Base-by-base conservation (phyloP, 2,888 invertebrate species). In the Caenorhabditis drosophilae region DNA sequence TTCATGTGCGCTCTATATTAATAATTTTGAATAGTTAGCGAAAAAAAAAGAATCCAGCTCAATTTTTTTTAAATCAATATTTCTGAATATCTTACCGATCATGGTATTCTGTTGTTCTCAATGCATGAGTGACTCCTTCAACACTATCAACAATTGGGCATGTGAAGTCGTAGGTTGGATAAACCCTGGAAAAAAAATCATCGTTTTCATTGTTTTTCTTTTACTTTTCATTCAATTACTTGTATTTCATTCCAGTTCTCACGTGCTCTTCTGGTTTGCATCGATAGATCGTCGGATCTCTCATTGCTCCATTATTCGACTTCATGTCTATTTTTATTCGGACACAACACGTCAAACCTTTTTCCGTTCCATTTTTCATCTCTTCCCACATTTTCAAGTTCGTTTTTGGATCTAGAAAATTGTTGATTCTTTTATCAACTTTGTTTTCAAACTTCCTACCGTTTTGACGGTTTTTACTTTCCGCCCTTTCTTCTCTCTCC, bases 131-230 rank as follows among this genome's bases (percentile, higher is more conserved):
- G 18, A 99, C 95, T 53, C 92, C 91, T 87, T 99, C 98, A 48
- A 96, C 88, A 16, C 94, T 90, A 85, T 99, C 98, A 48, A 99
- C 97, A 48, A 99, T 95, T 0, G 98, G 98, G 84, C 98, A 99
- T 0, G 98, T 96, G 87, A 99, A 99, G 86, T 99, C 98, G 83
- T 99, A 99, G 0, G 98, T 99, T 22, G 98, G 98, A 85, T 99
- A 99, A 0, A 95, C 96, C 83, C 94, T 94, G 85, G 46, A 55
- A 51, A 49, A 20, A n/a, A 16, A 9, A 27, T 49, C 34, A 27
- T 49, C 7, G 12, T 9, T 41, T 12, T 23, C 34, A n/a, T 40
- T 26, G 50, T 18, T 47, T n/a, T 36, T 31, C 2, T 4, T 2
- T 23, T n/a, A 26, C 15, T n/a, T 15, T 16, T 49, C 15, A 34